Evolutionary conservation across 2,888 invertebrate species (phyloP).

Genomic region (Drosophila setosimentum): DNA sequence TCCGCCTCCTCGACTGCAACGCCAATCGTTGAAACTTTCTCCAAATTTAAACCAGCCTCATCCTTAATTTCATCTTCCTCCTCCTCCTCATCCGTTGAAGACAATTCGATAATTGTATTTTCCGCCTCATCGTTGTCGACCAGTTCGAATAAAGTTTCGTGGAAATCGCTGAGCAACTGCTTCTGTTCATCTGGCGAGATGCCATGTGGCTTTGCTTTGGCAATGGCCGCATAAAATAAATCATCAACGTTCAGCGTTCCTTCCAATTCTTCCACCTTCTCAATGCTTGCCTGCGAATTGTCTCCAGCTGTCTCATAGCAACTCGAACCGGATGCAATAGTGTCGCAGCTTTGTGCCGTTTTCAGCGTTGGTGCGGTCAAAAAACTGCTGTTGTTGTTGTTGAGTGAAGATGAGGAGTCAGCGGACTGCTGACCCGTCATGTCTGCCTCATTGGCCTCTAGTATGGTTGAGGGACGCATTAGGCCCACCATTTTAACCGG

Average conservation of each 20-base stretch:
- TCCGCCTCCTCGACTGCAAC: slow-evolving; percentile 41
- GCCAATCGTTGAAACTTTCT: slow-evolving; percentile 10
- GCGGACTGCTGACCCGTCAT: slow-evolving; percentile 39
- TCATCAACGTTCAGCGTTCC: slow-evolving; percentile 48
- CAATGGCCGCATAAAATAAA: slow-evolving; percentile 63
- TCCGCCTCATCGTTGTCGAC: slow-evolving; percentile 35
- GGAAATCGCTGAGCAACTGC: slow-evolving; percentile 49
- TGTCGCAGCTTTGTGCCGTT: slow-evolving; percentile 43
- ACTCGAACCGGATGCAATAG: slow-evolving; percentile 60
- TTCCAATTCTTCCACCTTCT: slow-evolving; percentile 28
- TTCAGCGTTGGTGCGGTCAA: slow-evolving; percentile 68
- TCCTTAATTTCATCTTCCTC: slow-evolving; percentile 1
- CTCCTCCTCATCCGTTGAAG: slow-evolving; percentile 59
- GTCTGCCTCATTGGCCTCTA: slow-evolving; percentile 80
- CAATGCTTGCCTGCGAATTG: slow-evolving; percentile 53
- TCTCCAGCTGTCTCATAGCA: slow-evolving; percentile 83
- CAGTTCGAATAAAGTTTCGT: slow-evolving; percentile 73
- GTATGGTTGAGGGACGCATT: slow-evolving; percentile 84
- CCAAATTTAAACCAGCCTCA: slow-evolving; percentile 2
- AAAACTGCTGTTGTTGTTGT: slow-evolving; percentile 67
- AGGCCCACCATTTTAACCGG: slow-evolving; percentile 84
- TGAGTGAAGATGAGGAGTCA: slow-evolving; percentile 65
- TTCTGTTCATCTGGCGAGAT: slow-evolving; percentile 52
- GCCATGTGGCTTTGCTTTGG: slow-evolving; percentile 45
- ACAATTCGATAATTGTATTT: slow-evolving; percentile 72